phyloP scores from a whole-genome alignment of 2,797 vertebrate genomes.

The Nothura maculosa region DNA sequence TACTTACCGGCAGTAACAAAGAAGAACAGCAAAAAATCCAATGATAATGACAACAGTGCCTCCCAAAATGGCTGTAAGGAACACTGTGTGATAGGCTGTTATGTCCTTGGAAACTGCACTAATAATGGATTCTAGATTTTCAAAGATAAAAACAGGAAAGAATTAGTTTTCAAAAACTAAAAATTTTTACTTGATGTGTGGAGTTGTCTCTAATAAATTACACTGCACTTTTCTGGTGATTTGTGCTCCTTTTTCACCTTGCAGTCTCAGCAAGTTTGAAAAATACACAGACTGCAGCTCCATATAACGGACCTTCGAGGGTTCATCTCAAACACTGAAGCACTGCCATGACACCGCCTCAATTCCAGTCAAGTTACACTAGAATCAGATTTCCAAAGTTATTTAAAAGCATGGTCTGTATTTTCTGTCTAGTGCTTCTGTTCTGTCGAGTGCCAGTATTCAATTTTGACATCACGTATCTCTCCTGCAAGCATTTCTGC shows the following conservation, averaged over 20 bases:
- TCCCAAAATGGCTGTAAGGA: conserved; percentile 87
- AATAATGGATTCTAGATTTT: conserved; percentile 72
- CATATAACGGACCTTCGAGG: neutral
- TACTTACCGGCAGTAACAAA: conserved; percentile 86
- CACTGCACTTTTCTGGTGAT: neutral
- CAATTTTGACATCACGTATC: neutral
- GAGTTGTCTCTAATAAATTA: neutral
- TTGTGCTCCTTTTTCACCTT: conserved; percentile 1
- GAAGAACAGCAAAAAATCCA: conserved; percentile 86
- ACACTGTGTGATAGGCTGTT: conserved; percentile 84
- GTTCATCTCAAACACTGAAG: neutral
- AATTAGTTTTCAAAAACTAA: neutral
- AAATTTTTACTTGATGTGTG: neutral
- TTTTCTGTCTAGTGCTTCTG: neutral
- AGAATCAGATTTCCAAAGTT: neutral
- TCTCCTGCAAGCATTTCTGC: neutral
- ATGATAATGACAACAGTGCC: conserved; percentile 83
- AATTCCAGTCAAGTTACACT: neutral
- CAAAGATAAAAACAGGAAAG: conserved; percentile 25
- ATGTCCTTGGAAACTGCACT: conserved; percentile 82
- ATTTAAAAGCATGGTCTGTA: neutral
- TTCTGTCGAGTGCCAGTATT: neutral
- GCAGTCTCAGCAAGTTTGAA: neutral
- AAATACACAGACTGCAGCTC: neutral
- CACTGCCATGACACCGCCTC: neutral